Base-by-base conservation (phyloP, 2,113 vertebrate species). In the Amblyornis subalaris region DNA sequence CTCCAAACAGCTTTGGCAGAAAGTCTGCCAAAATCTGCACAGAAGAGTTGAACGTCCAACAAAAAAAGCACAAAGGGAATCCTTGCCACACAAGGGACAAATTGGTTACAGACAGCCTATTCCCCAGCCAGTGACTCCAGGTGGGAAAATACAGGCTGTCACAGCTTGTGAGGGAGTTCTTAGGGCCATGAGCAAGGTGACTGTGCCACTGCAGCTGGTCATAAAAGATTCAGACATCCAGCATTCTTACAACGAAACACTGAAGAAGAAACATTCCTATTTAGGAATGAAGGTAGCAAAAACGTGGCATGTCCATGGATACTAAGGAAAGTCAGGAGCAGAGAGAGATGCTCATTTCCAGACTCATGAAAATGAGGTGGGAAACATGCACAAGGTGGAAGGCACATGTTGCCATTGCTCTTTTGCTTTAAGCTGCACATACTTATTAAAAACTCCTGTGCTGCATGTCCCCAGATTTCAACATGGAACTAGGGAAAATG, bases 331-430 rank as follows among this genome's bases (percentile, higher is more conserved):
- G 44, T 8, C 3, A 7, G 42, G 19, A 78, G 6, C 8, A 85
- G 31, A 70, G 55, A 66, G 18, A 82, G 28, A 29, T 48, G 20
- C 31, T 50, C 21, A 4, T 45, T 40, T 70, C 31, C 67, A 85
- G 42, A 70, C 8, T 64, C 47, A 40, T 6, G 35, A 44, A 85
- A 75, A 88, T 11, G 14, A 72, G 44, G n/a, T 53, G 29, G 38
- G n/a, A 69, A 74, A 36, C 20, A 51, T 0, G 0, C 21, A n/a
- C 7, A 7, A 8, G 57, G 21, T 40, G 25, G 35, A 38, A 76
- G 42, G n/a, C 25, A 38, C 42, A 15, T 1, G 14, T 15, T 54
- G 50, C 50, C 54, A 66, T 38, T 1, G 3, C 18, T 79, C 29
- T 54, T 88, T 35, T 55, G 17, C 58, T 82, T 67, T 69, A 88